A percentile compares a stretch with the other conserved stretches of the same genome.
Evolutionary conservation across 2,113 vertebrate genomes (phyloP).

Genomic region (Thermophis baileyi): DNA sequence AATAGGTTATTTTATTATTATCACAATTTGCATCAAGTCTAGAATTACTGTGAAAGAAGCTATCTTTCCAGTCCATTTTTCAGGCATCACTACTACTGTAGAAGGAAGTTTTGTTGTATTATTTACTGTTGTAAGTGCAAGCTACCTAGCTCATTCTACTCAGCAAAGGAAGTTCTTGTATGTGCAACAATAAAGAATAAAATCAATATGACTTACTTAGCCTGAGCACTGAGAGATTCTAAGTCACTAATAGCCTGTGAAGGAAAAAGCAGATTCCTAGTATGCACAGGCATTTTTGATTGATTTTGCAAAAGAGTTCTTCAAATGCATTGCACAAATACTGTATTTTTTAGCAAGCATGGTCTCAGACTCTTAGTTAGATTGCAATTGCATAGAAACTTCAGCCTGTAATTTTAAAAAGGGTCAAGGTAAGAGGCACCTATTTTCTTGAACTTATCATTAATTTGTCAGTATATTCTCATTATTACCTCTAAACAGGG

Average conservation of each 20-base stretch:
- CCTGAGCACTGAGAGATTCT: slow-evolving; percentile 4
- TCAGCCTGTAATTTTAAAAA: background rate
- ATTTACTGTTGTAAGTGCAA: slow-evolving; percentile 22
- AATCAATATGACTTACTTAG: slow-evolving; percentile 18
- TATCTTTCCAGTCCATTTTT: background rate
- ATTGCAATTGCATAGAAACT: background rate
- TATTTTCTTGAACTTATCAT: background rate
- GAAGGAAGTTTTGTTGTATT: background rate
- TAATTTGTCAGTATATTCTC: background rate
- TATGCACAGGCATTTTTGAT: background rate
- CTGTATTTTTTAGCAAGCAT: accelerated
- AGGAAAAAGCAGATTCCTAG: slow-evolving; percentile 14
- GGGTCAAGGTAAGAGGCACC: background rate
- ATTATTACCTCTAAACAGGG: background rate
- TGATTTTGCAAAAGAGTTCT: background rate
- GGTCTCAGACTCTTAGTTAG: background rate
- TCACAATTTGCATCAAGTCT: background rate
- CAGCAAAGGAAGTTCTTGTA: background rate
- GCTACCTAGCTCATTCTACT: background rate
- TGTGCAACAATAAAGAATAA: slow-evolving; percentile 20
- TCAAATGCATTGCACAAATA: background rate
- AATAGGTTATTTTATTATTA: background rate
- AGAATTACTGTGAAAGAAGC: background rate
- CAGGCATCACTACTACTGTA: background rate
- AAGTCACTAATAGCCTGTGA: background rate